Base-by-base conservation (phyloP, 2,797 vertebrate species). In the Gymnocypris eckloni region DNA sequence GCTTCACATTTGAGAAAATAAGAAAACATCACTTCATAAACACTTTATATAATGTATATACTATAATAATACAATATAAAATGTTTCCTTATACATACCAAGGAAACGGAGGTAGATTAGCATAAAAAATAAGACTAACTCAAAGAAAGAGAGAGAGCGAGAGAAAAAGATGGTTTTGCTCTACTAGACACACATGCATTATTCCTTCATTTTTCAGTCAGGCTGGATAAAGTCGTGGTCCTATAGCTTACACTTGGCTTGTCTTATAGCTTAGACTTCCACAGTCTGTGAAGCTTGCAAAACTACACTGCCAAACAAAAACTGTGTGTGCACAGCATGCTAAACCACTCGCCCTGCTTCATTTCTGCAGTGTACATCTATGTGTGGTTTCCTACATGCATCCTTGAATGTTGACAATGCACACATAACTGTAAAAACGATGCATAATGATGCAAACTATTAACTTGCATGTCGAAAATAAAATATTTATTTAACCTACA, bases 131-230 rank as follows among this genome's bases (percentile, higher is more conserved):
- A 61, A 61, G 37, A 18, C n/a, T 4, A 70, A 28, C 28, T 67
- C 37, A 39, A 20, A 18, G 25, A 25, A 50, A 45, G 48, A n/a
- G 66, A 43, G 41, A 20, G 64, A 11, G 33, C 16, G 33, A 7
- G 15, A 72, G 59, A 72, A 11, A 82, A 39, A 52, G 9, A 72
- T 18, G 37, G 50, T 43, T 75, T 79, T 82, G 86, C 84, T 86
- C 66, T 66, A 75, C 28, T 54, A 61, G 50, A 69, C 79, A 61
- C 59, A 80, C 79, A 88, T 89, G 66, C 87, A 88, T 89, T 88
- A 89, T 89, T 89, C 86, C 86, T 85, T 69, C 11, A 22, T 50
- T 81, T 81, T 81, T 52, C 45, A 81, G 64, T 37, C 12, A 15
- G 61, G 64, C 64, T 69, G 84, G 82, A 86, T 83, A 73, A 86